Conservation (phyloP, 2,113 vertebrate genomes). For the Saiga tatarica region DNA sequence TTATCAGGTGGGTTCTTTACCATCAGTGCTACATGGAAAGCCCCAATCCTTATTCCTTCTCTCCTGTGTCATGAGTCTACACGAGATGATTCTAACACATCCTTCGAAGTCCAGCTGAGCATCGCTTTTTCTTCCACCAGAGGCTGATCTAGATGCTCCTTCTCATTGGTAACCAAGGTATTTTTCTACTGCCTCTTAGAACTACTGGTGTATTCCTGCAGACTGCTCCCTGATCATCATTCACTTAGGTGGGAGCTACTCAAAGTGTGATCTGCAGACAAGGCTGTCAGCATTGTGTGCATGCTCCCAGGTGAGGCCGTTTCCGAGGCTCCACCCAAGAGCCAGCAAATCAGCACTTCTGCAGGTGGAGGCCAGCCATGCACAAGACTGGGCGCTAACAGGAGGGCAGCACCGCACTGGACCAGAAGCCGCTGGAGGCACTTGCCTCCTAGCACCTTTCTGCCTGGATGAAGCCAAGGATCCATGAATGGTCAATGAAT, state of each 20-base stretch:
- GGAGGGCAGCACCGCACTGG: not conserved
- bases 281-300: not conserved
- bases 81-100: not conserved
- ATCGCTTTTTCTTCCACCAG: not conserved
- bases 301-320: not conserved
- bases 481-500: not conserved
- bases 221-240: rapidly evolving
- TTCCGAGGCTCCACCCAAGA: not conserved
- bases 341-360: not conserved
- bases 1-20: not conserved
- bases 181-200: not conserved
- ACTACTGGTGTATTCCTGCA: not conserved
- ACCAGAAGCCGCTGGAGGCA: not conserved
- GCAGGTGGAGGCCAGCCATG: rapidly evolving
- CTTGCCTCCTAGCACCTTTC: not conserved
- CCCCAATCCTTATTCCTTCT: not conserved
- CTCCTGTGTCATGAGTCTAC: not conserved
- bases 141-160: not conserved
- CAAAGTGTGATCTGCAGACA: not conserved
- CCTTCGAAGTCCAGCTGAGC: not conserved
- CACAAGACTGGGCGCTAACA: not conserved
- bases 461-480: not conserved
- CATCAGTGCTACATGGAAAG: not conserved
- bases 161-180: not conserved
- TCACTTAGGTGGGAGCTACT: not conserved